Evolutionary conservation across 2,797 vertebrate species (phyloP).

Genomic region (Alauda arvensis): DNA sequence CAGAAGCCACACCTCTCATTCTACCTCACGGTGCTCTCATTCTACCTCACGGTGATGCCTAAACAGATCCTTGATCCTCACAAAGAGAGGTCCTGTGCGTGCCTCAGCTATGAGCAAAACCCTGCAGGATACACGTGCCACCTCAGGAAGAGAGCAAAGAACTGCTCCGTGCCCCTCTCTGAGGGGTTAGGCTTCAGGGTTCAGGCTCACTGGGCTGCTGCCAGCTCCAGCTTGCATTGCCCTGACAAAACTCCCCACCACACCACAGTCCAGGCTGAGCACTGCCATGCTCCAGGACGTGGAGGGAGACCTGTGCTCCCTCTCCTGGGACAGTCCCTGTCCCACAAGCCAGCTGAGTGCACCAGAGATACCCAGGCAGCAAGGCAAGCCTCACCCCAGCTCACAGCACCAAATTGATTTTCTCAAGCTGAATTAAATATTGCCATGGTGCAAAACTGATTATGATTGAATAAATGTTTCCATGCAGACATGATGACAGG

Average conservation of each 20-base stretch:
- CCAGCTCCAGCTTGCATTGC: not conserved
- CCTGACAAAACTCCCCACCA: not conserved
- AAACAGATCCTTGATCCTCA: not conserved
- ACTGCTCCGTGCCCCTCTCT: not conserved
- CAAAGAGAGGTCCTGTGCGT: not conserved
- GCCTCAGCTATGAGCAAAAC: not conserved
- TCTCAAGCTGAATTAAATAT: not conserved
- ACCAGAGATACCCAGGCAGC: not conserved
- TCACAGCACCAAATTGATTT: not conserved
- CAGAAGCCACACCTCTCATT: not conserved
- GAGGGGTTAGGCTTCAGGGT: no score
- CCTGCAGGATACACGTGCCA: fast-evolving
- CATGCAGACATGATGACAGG: fast-evolving
- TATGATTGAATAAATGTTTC: not conserved
- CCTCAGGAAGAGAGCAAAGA: not conserved
- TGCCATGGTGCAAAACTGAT: not conserved
- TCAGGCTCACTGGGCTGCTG: not conserved
- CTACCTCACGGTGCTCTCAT: not conserved
- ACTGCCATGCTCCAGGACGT: fast-evolving
- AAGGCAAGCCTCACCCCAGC: not conserved
- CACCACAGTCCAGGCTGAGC: not conserved
- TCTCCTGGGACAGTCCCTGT: fast-evolving
- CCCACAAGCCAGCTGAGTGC: not conserved
- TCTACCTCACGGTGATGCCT: fast-evolving
- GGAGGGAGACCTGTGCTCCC: not conserved